Evolutionary conservation across 2,113 vertebrate genomes (phyloP), one percentile per base, ranked within the genome.

Genomic region (Pelvicachromis taeniatus): DNA sequence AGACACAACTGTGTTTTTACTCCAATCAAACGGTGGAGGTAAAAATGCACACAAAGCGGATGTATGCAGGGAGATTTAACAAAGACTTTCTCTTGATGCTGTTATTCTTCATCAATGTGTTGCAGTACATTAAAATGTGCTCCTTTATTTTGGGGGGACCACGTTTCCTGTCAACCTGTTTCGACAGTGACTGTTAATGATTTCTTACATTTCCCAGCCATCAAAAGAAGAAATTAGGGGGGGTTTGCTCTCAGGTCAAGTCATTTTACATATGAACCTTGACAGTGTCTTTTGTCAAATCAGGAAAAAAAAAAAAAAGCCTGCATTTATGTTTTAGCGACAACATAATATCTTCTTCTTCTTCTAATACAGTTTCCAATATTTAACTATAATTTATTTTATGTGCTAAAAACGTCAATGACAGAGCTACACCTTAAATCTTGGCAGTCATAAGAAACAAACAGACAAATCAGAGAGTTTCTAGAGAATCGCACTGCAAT

Each of bases 1-100:
- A 61, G 84, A 84, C 73, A 82, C 83, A 68, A 65, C 80, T 9
- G 29, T 55, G 75, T 61, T 90, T 48, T 85, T 88, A 53, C 84
- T 88, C 31, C 52, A 79, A 77, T 90, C 81, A 89, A 88, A 83
- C 4, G 2, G 84, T 56, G 21, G 54, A 61, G 50, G 88, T 12
- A 53, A 70, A 84, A 84, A 82, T 61, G 58, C 50, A 87, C 56
- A 89, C 80, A 6, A 86, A 88, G 56, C 26, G 26, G 35, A 54
- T 68, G 10, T 63, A 45, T 63, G 52, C 45, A 13, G 82, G 52
- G n/a, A 84, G 26, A 70, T 77, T 55, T 50, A 77, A 55, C 63
- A 82, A 56, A 80, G 80, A 55, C 63, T 55, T 55, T 19, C 35
- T 53, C 5, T 75, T 75, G 68, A 31, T 75, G 23, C 68, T 53